Evolutionary conservation across 2,113 vertebrate genomes (phyloP), one percentile per base, ranked within the genome.

Genomic region (Oenanthe melanoleuca): DNA sequence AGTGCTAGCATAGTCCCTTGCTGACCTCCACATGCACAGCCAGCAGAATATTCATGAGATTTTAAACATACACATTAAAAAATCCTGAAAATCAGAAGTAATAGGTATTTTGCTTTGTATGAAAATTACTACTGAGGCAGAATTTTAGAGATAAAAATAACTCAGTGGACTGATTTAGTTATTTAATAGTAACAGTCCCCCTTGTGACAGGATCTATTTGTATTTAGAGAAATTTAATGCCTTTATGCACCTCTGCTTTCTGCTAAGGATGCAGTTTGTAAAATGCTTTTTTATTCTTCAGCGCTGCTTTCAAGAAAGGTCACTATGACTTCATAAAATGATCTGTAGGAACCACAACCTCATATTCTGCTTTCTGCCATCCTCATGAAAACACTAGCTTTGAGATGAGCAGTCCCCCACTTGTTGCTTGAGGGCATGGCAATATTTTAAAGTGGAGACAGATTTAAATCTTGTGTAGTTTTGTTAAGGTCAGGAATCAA

Each of bases 11-110:
- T 50, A 93, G 82, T 92, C 80, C 82, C 94, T 96, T 86, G 75
- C 82, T 94, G 94, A 94, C 92, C 93, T 94, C 85, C 71, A 53
- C 69, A 49, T 88, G 75, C 78, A 80, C 94, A 94, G 45, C 56
- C 19, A 50, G 74, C 52, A 74, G 92, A 96, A 94, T 96, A 94
- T 92, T 88, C 0, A 95, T 89, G 72, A 96, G 71, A 47, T 64
- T 95, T 93, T 78, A 92, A 93, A 92, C 65, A 64, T 18, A 44
- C 82, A 60, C 64, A 26, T 78, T 61, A 20, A 64, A 93, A 90
- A 81, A 80, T 73, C 44, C 34, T 40, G 47, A 74, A 94, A 92
- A 91, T 65, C 42, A 78, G 69, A 78, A 77, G 25, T 50, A 78
- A 37, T 79, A 79, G 40, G 14, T 69, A 5, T 16, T 78, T 61